Conservation (phyloP, 2,113 vertebrate species). For the Tetrao urogallus region DNA sequence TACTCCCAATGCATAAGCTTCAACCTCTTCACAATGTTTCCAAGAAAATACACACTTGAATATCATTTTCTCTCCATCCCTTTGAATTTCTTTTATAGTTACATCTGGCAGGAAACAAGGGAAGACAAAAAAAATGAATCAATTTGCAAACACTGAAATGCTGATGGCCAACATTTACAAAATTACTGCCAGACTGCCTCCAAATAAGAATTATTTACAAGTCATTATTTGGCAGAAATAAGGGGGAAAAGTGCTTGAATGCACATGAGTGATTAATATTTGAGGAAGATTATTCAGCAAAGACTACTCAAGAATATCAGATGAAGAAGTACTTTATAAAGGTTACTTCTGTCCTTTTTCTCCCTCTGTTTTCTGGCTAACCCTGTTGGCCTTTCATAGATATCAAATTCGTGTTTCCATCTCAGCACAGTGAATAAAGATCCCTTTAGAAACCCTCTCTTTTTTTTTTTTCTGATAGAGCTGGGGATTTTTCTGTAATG, state of each 20-base stretch:
- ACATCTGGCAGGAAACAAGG: neutral
- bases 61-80: neutral
- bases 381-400: slow-evolving; percentile 63
- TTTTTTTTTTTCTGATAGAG: slow-evolving; percentile 32
- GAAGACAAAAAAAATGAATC: neutral
- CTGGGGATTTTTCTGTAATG: slow-evolving; percentile 15
- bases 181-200: neutral
- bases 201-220: neutral
- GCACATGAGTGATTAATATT: neutral
- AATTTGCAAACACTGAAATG: neutral
- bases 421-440: slow-evolving; percentile 44
- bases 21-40: neutral
- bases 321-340: slow-evolving; percentile 38
- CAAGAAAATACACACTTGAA: slow-evolving; percentile 38
- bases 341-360: slow-evolving; percentile 50
- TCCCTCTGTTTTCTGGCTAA: slow-evolving; percentile 53
- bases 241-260: neutral
- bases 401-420: slow-evolving; percentile 52
- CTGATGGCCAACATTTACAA: neutral
- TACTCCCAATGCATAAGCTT: slow-evolving; percentile 17
- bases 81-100: slow-evolving; percentile 29
- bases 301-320: slow-evolving; percentile 41
- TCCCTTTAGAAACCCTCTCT: slow-evolving; percentile 57
- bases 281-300: slow-evolving; percentile 42
- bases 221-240: neutral